phyloP scores from a whole-genome alignment of 2,113 vertebrate species.

The Hypanus sabinus region DNA sequence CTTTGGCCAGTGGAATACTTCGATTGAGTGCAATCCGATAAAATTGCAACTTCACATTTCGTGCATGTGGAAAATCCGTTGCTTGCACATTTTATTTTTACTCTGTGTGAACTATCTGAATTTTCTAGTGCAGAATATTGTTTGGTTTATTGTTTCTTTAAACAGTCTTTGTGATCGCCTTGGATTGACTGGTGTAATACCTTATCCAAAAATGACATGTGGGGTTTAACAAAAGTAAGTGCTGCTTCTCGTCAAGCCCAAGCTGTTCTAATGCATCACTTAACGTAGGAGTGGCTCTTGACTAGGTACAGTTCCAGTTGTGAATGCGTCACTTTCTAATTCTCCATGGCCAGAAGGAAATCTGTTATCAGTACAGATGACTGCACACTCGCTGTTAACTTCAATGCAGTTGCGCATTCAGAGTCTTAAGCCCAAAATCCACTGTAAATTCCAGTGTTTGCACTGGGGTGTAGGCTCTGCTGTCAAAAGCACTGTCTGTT shows the following conservation, averaged over 20 bases:
- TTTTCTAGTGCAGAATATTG: background rate
- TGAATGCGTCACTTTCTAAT: background rate
- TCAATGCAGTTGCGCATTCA: no score
- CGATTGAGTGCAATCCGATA: background rate
- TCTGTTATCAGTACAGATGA: background rate
- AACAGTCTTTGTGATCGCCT: no score
- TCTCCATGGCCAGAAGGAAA: background rate
- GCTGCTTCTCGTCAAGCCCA: background rate
- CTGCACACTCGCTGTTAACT: no score
- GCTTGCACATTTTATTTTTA: background rate
- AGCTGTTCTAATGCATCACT: background rate
- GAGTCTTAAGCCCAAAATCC: no score
- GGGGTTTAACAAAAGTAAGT: background rate
- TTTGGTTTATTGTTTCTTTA: background rate
- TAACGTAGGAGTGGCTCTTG: background rate
- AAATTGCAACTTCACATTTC: background rate
- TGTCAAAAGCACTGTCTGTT: background rate
- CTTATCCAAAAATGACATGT: background rate
- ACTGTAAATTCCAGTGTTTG: no score
- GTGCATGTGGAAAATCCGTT: background rate
- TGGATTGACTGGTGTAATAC: background rate
- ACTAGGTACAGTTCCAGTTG: background rate
- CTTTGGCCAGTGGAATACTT: background rate
- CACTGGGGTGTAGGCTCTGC: no score
- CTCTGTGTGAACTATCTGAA: background rate